phyloP scores from a whole-genome alignment of 2,113 vertebrate species.

The Procavia capensis region DNA sequence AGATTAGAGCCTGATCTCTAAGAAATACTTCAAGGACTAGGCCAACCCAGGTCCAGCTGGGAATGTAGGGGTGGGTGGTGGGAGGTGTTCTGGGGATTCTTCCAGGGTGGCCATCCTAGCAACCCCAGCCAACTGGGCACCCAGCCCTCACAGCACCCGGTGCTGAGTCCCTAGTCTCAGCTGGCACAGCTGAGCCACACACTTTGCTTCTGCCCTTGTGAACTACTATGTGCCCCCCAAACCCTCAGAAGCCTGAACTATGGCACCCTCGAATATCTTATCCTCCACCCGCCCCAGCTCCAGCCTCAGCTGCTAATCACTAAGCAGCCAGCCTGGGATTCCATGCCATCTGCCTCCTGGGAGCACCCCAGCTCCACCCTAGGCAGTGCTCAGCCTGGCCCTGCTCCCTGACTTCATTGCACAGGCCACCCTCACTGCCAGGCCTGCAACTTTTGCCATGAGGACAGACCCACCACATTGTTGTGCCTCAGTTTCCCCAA shows the following conservation, averaged over 20 bases:
- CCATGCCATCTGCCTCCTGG: neutral
- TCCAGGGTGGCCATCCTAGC: neutral
- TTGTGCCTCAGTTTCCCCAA: neutral
- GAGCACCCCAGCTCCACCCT: neutral
- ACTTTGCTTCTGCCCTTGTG: neutral
- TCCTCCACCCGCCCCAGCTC: accelerated
- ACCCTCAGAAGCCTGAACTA: neutral
- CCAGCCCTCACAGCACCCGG: neutral
- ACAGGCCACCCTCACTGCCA: neutral
- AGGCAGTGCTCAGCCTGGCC: neutral
- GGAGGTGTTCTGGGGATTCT: neutral
- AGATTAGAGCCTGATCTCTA: conserved; percentile 24
- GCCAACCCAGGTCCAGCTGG: neutral
- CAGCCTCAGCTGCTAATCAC: neutral
- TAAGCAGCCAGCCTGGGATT: neutral
- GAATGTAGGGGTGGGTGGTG: neutral
- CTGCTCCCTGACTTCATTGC: too few relatives aligned
- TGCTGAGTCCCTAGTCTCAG: conserved; percentile 76
- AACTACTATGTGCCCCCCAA: neutral
- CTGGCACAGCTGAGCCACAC: neutral
- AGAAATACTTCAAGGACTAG: neutral
- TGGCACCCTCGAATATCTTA: neutral
- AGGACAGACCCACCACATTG: neutral
- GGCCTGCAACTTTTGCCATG: neutral
- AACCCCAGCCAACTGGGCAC: neutral